Conservation (phyloP, 37 sponge, comb jelly and placozoan species). For the Lycopodina hypogea region DNA sequence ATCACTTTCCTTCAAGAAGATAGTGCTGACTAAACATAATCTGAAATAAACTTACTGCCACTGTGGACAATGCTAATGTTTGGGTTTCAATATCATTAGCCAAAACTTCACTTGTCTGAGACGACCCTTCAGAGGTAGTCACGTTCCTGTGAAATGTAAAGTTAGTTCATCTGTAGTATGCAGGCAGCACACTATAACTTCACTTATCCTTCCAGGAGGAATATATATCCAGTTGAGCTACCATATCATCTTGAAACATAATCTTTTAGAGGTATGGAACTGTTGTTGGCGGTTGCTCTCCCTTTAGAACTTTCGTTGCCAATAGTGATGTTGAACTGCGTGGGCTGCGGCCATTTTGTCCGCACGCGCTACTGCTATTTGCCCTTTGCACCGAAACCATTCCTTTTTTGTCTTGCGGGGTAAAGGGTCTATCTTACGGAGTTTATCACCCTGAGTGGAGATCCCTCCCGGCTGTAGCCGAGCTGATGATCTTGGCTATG, state of each 20-base stretch:
- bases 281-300: not conserved
- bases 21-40: no score
- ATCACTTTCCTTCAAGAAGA: no score
- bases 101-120: conserved; percentile 78
- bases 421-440: no score
- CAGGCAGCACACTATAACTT: conserved; percentile 6
- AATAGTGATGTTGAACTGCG: not conserved
- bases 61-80: not conserved
- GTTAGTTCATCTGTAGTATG: not conserved
- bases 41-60: conserved; percentile 24
- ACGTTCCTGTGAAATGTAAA: not conserved
- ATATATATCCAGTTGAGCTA: conserved; percentile 7
- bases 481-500: no score
- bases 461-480: no score
- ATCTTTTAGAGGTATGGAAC: not conserved
- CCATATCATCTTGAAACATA: conserved; percentile 53
- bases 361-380: no score
- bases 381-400: not conserved
- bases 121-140: conserved; percentile 12
- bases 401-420: not conserved
- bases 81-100: conserved; percentile 69
- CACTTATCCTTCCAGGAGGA: conserved; percentile 61
- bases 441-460: no score
- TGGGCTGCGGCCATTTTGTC: no score
- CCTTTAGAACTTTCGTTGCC: not conserved